Evolutionary conservation across 2,113 vertebrate species (phyloP), one percentile per base, ranked within the genome.

Genomic region (Chlamydotis undulata): DNA sequence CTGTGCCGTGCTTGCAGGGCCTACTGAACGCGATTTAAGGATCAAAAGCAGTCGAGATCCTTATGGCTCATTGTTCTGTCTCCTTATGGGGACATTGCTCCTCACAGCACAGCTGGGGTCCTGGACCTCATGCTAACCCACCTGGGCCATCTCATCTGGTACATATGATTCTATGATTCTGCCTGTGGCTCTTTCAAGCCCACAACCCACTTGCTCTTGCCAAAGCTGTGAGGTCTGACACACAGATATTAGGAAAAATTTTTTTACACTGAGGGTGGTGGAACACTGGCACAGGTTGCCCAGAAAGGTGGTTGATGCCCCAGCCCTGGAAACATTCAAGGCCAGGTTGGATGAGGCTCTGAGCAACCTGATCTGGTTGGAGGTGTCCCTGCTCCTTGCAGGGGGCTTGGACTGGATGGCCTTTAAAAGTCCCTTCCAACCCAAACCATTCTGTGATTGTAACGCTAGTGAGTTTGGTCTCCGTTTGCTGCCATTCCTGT

Each of bases 211-310:
- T 19, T 64, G 28, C 15, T 79, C 28, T 79, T 79, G 19, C n/a
- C 31, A 43, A 47, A 78, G 33, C 71, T 16, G 3, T 7, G 7
- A 68, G 31, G 28, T 89, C 49, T 79, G 47, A 15, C 49, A 6
- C 0, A 0, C 41, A 43, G 41, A 43, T 43, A 43, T 43, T 43
- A 43, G 41, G 41, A 43, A 16, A 16, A 16, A 16, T 43, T 15
- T 43, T 43, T 43, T 43, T 43, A 43, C 41, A 41, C 14, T 41
- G 41, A 41, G 41, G 41, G 41, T 41, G 41, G 41, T 41, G 14
- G 41, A 41, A 41, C 41, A 41, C 41, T 41, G 41, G 41, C 12
- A 41, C 13, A 14, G 41, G 41, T 43, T 43, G 41, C 41, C 41
- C 41, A 43, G 41, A 41, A 12, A 43, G 41, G 41, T 43, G 14